These are phyloP conservation scores for Paracanthobrama guichenoti DNA, from an alignment of 2,113 vertebrate genomes.

Conservation along the genomic window DNA sequence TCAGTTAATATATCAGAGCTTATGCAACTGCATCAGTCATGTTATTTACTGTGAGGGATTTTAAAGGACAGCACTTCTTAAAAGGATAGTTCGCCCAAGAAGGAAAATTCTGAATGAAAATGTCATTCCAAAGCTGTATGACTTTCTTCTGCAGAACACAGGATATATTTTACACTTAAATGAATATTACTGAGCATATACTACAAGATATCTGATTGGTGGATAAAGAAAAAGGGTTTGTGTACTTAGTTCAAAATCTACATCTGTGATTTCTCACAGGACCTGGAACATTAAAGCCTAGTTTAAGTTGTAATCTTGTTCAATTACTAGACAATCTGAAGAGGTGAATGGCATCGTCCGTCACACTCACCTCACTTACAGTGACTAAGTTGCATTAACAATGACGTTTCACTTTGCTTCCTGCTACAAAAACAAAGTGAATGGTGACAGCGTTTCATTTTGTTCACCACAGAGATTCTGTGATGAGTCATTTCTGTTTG, in stretches of 20 bases:
- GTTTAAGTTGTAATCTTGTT: conserved; percentile 1
- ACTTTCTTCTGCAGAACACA: not conserved
- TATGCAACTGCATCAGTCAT: conserved; percentile 50
- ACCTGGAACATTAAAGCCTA: not conserved
- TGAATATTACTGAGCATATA: not conserved
- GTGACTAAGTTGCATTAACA: not conserved
- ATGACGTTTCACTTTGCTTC: not conserved
- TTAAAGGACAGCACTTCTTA: not conserved
- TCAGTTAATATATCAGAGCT: conserved; percentile 46
- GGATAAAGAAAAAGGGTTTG: not conserved
- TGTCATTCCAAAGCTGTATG: not conserved
- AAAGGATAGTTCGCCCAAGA: not conserved
- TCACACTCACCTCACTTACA: conserved; percentile 26
- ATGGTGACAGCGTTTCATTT: conserved; percentile 23
- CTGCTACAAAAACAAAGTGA: not conserved
- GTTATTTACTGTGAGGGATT: not conserved
- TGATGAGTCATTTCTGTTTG: conserved; percentile 39
- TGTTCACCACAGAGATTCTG: not conserved
- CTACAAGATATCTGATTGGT: not conserved
- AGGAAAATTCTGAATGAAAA: no score
- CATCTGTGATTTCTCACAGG: not conserved
- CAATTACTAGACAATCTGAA: not conserved
- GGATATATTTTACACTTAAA: no score
- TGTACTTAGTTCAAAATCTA: not conserved
- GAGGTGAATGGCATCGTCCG: not conserved